Evolutionary conservation across 2,797 vertebrate genomes (phyloP).

Genomic region (Masticophis lateralis): DNA sequence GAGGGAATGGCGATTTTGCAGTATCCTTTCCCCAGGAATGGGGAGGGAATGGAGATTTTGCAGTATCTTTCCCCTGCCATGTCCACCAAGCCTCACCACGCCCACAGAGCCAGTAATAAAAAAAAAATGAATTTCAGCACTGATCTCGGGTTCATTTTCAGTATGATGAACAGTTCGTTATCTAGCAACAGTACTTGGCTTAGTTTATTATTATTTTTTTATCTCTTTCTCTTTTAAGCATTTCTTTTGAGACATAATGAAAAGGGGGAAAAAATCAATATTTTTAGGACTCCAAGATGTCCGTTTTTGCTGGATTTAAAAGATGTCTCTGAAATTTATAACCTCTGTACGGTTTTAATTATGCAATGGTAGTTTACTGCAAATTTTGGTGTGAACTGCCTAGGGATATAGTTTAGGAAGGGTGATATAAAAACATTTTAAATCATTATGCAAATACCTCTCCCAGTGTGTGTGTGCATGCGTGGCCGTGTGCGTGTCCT

Average conservation of each 20-base stretch:
- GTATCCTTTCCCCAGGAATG: no score
- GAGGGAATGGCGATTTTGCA: no score
- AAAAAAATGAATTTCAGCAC: no score
- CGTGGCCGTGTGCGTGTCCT: neutral
- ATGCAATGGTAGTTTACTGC: neutral
- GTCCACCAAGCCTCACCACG: no score
- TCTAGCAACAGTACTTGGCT: neutral
- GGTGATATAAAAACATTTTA: neutral
- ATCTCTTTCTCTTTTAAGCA: neutral
- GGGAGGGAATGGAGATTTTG: no score
- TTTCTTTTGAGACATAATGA: neutral
- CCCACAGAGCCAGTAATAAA: no score
- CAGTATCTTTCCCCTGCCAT: no score
- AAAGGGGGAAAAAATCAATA: neutral
- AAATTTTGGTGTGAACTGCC: neutral
- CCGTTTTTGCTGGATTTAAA: neutral
- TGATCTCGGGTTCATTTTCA: neutral
- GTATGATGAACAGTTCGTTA: neutral
- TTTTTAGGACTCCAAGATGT: neutral
- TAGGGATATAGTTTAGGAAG: neutral
- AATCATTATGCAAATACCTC: neutral
- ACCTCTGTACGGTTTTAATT: neutral
- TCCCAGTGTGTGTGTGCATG: neutral
- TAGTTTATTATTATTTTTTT: neutral
- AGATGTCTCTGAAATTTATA: neutral